A percentile compares a stretch with the other conserved stretches of the same genome.
These are phyloP conservation scores for Euleptes europaea DNA, from an alignment of 2,113 vertebrate species.

Conservation along the genomic window DNA sequence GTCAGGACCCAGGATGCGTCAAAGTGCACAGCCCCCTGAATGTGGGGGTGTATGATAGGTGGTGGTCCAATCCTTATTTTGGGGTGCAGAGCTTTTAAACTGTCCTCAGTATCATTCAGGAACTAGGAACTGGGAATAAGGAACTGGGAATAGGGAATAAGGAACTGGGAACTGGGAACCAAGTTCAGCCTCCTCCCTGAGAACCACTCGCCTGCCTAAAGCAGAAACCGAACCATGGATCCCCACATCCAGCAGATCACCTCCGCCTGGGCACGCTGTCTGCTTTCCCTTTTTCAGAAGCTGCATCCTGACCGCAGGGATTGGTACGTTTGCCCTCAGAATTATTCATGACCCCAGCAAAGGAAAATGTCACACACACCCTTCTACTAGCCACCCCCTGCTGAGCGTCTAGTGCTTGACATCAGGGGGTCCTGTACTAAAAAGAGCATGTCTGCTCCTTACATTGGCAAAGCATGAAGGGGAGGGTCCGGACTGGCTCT, in stretches of 20 bases:
- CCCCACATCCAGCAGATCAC: not conserved
- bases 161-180: too few relatives aligned
- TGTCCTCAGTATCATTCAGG: too few relatives aligned
- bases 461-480: too few relatives aligned
- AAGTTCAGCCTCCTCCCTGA: too few relatives aligned
- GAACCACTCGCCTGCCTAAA: not conserved
- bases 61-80: too few relatives aligned
- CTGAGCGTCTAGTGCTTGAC: too few relatives aligned
- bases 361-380: conserved; percentile 32
- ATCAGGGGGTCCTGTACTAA: not conserved
- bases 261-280: not conserved
- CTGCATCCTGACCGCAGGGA: conserved; percentile 45
- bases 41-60: too few relatives aligned
- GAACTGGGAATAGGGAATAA: too few relatives aligned
- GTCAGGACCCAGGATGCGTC: too few relatives aligned
- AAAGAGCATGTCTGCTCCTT: not conserved
- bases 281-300: not conserved
- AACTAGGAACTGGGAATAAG: too few relatives aligned
- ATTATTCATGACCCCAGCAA: conserved; percentile 65
- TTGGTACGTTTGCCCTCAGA: conserved; percentile 52
- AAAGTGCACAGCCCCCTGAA: too few relatives aligned
- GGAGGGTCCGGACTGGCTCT: not conserved
- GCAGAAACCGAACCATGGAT: conserved; percentile 41
- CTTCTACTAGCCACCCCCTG: conserved; percentile 16
- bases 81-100: too few relatives aligned